Conservation (phyloP, 2,113 vertebrate species). For the Hippocampus mohnikei region DNA sequence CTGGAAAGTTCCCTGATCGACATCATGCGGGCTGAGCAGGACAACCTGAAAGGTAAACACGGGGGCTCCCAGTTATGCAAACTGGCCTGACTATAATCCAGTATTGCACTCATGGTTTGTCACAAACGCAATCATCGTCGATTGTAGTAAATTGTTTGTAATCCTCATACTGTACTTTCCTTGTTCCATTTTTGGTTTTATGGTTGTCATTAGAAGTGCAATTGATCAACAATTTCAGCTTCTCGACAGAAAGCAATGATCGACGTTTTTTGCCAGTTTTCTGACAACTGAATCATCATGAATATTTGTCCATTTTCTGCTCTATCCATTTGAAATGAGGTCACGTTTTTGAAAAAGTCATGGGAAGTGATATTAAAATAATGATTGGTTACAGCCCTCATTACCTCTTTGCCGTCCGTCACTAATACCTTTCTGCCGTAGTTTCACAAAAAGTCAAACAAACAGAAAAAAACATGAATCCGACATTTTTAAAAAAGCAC, state of each 20-base stretch:
- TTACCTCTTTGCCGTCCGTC: not conserved
- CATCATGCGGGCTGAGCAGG: constrained; percentile 99
- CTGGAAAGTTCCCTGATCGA: constrained; percentile 98
- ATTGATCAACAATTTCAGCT: too few relatives aligned
- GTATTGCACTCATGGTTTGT: not conserved
- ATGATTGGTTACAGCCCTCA: too few relatives aligned
- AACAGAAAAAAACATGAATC: too few relatives aligned
- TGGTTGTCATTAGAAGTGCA: not conserved
- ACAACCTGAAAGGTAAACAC: constrained; percentile 93
- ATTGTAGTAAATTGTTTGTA: not conserved
- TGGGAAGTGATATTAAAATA: too few relatives aligned
- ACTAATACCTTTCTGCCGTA: not conserved
- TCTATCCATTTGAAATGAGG: too few relatives aligned
- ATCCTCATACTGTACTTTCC: not conserved
- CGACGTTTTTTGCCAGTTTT: too few relatives aligned
- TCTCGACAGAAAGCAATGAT: too few relatives aligned
- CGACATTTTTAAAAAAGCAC: too few relatives aligned
- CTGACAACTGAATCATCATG: too few relatives aligned
- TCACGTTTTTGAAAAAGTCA: too few relatives aligned
- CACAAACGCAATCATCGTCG: not conserved
- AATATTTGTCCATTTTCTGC: too few relatives aligned
- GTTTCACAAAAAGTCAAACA: not conserved
- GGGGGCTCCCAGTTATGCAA: constrained; percentile 1
- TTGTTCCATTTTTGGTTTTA: not conserved
- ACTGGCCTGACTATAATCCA: not conserved